Base-by-base conservation (phyloP, 1,140 invertebrate genomes). In the Ceratina australensis region DNA sequence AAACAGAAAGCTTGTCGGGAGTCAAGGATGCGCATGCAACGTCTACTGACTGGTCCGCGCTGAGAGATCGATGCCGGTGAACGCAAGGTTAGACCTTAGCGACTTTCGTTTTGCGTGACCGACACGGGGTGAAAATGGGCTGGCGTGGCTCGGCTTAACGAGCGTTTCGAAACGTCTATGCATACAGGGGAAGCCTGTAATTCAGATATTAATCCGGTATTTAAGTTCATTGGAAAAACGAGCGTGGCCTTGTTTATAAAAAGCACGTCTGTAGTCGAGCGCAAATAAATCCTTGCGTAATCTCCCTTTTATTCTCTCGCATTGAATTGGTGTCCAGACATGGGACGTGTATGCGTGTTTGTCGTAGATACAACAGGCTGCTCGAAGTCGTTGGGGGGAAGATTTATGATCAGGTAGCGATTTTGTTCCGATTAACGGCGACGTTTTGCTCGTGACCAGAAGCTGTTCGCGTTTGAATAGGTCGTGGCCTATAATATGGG, bases 31-130 rank as follows among this genome's bases (percentile, higher is more conserved):
- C 42, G 54, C 72, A 59, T 75, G 64, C 72, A 75, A 67, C 54
- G 69, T 72, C 69, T 72, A 57, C 69, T n/a, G 28, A 50, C 16
- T 13, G 61, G 33, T 42, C 5, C 8, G 61, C 42, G 20, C 18
- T 28, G 22, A 33, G 24, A 59, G 59, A 75, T 75, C 72, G 72
- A 75, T 75, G 63, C 24, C 24, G 33, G 18, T 15, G 52, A 75
- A 56, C 33, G 33, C 72, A 59, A 75, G 72, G 72, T 67, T 75
- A 67, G 22, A 47, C 18, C 72, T 13, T 16, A 16, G 28, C 64
- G 72, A 75, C 72, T 67, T 75, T 67, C 72, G 67, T 75, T 75
- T 67, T 49, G 72, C 72, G 72, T 75, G 72, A 75, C 64, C 63
- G 49, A 33, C 63, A 22, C 42, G 28, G 52, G 52, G 52, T 74